phyloP scores from a whole-genome alignment of 2,113 vertebrate species.

The Tonatia bakeri region DNA sequence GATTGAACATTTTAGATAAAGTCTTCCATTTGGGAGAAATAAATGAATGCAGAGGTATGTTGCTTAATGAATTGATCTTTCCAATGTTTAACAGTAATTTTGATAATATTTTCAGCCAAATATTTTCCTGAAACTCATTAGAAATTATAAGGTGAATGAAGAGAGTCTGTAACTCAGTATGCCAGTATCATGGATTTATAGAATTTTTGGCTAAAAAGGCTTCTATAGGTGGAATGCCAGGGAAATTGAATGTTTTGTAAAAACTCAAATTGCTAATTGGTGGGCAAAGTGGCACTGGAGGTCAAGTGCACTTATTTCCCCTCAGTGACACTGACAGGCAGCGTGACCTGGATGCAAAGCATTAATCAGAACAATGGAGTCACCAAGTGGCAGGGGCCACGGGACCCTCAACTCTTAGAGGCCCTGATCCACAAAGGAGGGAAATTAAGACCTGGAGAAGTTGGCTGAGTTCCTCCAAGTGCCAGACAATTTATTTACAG shows the following conservation, averaged over 20 bases:
- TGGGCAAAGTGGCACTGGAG: not conserved
- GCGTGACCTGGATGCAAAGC: not conserved
- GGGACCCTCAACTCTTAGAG: not conserved
- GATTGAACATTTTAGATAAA: not conserved
- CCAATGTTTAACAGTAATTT: conserved; percentile 30
- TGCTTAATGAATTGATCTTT: not conserved
- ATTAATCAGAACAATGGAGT: not conserved
- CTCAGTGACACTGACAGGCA: not conserved
- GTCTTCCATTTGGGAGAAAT: not conserved
- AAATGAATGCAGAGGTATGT: not conserved
- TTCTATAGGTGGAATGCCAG: not conserved
- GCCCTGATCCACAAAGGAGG: not conserved
- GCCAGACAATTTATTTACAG: not conserved
- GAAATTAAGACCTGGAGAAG: not conserved
- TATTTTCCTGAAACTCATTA: not conserved
- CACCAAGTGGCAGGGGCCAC: not conserved
- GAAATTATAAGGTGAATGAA: conserved; percentile 5
- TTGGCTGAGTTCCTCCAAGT: not conserved
- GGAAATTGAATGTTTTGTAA: not conserved
- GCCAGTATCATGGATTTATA: not conserved
- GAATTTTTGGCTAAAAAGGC: not conserved
- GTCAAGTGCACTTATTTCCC: not conserved
- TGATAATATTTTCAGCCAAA: not conserved
- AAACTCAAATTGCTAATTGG: not conserved
- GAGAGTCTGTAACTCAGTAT: not conserved